These are phyloP conservation scores for Phthorimaea operculella DNA, from an alignment of 1,140 invertebrate genomes.

Conservation along the genomic window DNA sequence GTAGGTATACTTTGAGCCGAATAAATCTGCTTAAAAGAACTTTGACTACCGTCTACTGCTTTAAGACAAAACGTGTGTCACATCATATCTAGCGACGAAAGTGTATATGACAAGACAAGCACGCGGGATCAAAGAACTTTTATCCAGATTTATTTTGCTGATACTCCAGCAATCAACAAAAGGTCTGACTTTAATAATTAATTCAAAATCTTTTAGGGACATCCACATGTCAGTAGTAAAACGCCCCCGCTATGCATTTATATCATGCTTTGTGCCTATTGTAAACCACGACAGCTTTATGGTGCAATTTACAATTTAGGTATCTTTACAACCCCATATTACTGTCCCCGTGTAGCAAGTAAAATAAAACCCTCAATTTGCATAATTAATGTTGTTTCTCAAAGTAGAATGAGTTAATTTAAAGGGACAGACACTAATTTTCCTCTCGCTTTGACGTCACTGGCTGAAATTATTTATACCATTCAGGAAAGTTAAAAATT, in stretches of 20 bases:
- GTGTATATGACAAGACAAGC: no score
- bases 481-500: neutral
- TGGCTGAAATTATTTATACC: neutral
- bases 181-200: neutral
- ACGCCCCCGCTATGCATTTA: neutral
- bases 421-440: conserved; percentile 5
- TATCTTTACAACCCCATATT: neutral
- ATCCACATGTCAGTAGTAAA: neutral
- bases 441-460: conserved; percentile 4
- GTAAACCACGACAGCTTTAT: neutral
- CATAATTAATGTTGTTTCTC: conserved; percentile 5
- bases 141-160: no score
- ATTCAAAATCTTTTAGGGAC: neutral
- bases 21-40: no score
- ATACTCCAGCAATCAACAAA: no score
- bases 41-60: no score
- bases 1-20: no score
- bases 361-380: conserved; percentile 5
- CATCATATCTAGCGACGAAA: no score
- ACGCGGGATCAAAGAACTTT: no score
- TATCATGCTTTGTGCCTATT: neutral
- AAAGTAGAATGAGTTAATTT: conserved; percentile 6
- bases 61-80: no score
- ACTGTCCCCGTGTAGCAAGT: neutral
- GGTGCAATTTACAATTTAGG: neutral